Conservation (phyloP, 2,797 vertebrate species). For the Ispidina picta region DNA sequence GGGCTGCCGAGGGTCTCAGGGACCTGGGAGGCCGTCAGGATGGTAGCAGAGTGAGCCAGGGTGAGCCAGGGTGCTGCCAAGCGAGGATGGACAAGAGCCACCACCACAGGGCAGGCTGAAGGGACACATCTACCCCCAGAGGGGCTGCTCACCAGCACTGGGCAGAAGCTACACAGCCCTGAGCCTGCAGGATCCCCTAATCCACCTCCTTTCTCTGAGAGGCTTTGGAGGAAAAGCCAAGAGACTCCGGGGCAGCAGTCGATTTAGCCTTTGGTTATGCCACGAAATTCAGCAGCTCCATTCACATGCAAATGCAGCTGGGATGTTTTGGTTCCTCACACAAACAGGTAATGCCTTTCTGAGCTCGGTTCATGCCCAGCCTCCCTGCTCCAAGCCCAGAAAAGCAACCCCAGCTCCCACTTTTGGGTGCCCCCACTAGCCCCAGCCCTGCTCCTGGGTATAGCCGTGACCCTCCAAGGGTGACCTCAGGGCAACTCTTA, state of each 20-base stretch:
- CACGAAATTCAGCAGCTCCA: neutral
- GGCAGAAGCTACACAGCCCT: neutral
- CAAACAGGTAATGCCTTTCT: accelerated
- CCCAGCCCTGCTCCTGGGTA: neutral
- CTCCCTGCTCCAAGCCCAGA: neutral
- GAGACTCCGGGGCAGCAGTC: neutral
- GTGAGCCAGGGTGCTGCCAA: neutral
- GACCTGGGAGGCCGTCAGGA: neutral
- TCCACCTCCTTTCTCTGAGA: neutral
- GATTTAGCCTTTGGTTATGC: neutral
- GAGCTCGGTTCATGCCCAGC: neutral
- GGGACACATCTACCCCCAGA: neutral
- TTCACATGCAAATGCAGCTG: neutral
- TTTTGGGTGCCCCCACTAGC: accelerated
- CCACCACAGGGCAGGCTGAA: neutral
- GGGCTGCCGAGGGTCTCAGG: accelerated
- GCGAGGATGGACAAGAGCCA: neutral
- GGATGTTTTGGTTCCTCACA: neutral
- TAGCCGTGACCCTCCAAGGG: neutral
- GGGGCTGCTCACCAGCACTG: neutral
- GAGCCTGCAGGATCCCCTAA: neutral
- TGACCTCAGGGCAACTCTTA: neutral
- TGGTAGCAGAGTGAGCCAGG: neutral
- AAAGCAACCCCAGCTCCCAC: neutral
- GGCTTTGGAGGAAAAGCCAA: neutral